Percentiles rank a stretch among this genome's conserved stretches.
Evolutionary conservation across 1,140 invertebrate genomes (phyloP).

Genomic region (Mizuhopecten yessoensis): DNA sequence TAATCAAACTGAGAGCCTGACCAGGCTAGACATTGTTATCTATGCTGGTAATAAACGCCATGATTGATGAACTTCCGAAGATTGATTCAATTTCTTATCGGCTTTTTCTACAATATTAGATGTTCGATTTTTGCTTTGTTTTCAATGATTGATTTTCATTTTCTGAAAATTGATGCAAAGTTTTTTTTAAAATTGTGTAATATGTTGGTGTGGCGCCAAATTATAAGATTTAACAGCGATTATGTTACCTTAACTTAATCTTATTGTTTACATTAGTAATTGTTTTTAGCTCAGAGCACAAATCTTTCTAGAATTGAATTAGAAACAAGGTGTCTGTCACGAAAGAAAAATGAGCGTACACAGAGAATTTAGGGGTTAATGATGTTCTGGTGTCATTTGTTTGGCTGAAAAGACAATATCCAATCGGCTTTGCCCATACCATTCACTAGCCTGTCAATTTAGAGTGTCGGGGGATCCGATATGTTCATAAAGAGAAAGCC

Average conservation of each 20-base stretch:
- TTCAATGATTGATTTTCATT: background rate
- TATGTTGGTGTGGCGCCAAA: slow-evolving; percentile 29
- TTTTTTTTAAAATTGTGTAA: slow-evolving; percentile 1
- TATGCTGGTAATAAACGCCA: background rate
- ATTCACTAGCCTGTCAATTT: slow-evolving; percentile 21
- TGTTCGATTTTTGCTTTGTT: slow-evolving; percentile 6
- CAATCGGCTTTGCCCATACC: background rate
- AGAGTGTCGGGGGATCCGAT: background rate
- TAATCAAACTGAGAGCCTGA: background rate
- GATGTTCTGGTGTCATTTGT: slow-evolving; percentile 18
- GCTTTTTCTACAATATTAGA: background rate
- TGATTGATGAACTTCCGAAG: background rate
- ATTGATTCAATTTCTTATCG: slow-evolving; percentile 29
- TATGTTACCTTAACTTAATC: slow-evolving; percentile 3
- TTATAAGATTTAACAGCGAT: background rate
- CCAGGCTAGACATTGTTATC: background rate
- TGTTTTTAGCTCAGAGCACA: slow-evolving; percentile 33
- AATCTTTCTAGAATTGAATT: slow-evolving; percentile 35
- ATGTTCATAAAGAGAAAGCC: slow-evolving; percentile 38
- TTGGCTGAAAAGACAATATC: slow-evolving; percentile 31
- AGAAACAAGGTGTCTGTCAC: slow-evolving; percentile 32
- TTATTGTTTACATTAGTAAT: slow-evolving; percentile 7
- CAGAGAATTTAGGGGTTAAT: slow-evolving; percentile 26
- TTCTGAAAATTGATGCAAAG: background rate
- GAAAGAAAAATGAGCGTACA: slow-evolving; percentile 10